Evolutionary conservation across 2,888 invertebrate genomes (phyloP).

Genomic region (Macroteleia sp.): DNA sequence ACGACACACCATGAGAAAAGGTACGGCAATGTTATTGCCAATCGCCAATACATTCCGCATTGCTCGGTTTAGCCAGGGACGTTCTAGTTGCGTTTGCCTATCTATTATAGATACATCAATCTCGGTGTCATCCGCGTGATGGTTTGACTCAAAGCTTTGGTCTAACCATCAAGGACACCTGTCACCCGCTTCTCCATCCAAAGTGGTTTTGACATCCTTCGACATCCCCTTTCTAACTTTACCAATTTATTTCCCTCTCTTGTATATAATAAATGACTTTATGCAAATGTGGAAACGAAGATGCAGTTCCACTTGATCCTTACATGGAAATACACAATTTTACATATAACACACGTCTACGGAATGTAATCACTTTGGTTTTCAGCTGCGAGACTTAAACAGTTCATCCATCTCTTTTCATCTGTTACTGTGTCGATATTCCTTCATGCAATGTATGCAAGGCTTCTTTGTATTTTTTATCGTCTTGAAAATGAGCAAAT

Average conservation of each 20-base stretch:
- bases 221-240: background rate
- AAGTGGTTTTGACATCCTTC: background rate
- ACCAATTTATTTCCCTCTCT: background rate
- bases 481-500: too few relatives aligned
- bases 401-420: background rate
- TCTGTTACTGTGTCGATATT: too few relatives aligned
- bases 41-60: conserved; percentile 51
- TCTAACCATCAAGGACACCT: conserved; percentile 7
- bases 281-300: background rate
- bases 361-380: background rate
- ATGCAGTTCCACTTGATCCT: background rate
- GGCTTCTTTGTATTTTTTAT: too few relatives aligned
- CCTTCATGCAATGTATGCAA: too few relatives aligned
- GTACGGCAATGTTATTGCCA: conserved; percentile 15
- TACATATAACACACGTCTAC: too few relatives aligned
- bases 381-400: background rate
- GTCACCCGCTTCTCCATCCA: background rate
- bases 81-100: conserved; percentile 17
- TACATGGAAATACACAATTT: background rate
- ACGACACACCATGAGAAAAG: conserved; percentile 38
- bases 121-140: background rate
- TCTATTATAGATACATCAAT: background rate
- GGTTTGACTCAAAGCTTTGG: background rate
- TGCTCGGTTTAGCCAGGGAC: conserved; percentile 29
- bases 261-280: background rate